phyloP scores from a whole-genome alignment of 1,140 invertebrate species.

The Goniozus legneri region DNA sequence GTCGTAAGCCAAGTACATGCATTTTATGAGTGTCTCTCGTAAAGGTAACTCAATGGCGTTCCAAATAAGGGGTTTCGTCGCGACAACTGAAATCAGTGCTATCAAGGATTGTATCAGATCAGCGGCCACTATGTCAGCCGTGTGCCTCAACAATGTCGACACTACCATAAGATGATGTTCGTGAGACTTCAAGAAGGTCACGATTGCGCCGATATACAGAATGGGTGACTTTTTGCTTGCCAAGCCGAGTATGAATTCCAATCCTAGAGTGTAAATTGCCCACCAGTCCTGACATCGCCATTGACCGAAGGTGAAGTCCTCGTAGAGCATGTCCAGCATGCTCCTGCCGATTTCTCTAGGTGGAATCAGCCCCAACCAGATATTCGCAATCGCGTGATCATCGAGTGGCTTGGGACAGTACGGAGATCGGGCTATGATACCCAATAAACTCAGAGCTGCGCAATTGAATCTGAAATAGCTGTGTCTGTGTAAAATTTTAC shows the following conservation, averaged over 20 bases:
- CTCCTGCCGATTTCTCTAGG: constrained; percentile 43
- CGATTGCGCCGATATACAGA: constrained; percentile 31
- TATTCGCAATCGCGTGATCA: constrained; percentile 39
- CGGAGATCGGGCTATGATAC: constrained; percentile 34
- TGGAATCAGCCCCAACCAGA: constrained; percentile 46
- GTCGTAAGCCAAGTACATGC: constrained; percentile 50
- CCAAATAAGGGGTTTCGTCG: constrained; percentile 41
- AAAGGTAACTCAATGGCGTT: constrained; percentile 37
- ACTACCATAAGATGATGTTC: constrained; percentile 45
- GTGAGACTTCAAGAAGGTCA: constrained; percentile 44
- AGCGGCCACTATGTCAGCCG: constrained; percentile 45
- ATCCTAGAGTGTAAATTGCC: constrained; percentile 44
- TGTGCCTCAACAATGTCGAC: constrained; percentile 45
- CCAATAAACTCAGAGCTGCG: constrained; percentile 39
- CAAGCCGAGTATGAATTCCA: constrained; percentile 45
- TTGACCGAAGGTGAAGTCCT: constrained; percentile 30
- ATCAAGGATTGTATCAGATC: constrained; percentile 50
- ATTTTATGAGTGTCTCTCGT: constrained; percentile 48
- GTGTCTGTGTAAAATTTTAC: constrained; percentile 42
- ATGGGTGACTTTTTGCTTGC: constrained; percentile 31
- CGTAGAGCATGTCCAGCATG: constrained; percentile 42
- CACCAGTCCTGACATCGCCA: constrained; percentile 53
- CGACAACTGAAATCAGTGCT: constrained; percentile 43
- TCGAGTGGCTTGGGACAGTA: constrained; percentile 34
- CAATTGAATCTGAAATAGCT: constrained; percentile 41